Percentiles rank a stretch among this genome's conserved stretches.
phyloP scores from a whole-genome alignment of 2,113 vertebrate genomes.

The Phasianus colchicus region DNA sequence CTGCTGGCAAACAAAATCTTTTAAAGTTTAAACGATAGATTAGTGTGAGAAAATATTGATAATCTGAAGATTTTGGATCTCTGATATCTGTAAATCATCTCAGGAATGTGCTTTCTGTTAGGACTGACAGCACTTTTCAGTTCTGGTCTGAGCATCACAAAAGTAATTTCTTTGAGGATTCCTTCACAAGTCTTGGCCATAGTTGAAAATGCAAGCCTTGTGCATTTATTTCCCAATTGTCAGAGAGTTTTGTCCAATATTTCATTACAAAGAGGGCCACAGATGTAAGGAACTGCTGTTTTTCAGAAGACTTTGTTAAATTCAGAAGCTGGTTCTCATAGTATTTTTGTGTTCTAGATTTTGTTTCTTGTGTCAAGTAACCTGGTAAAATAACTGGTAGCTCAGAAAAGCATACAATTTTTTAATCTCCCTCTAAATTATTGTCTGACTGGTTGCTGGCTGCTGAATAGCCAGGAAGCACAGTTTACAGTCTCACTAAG shows the following conservation, averaged over 20 bases:
- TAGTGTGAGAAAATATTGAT: background rate
- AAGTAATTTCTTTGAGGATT: background rate
- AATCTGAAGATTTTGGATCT: background rate
- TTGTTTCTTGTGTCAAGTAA: background rate
- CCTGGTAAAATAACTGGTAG: background rate
- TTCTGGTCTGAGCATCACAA: background rate
- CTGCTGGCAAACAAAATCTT: background rate
- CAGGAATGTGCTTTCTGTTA: background rate
- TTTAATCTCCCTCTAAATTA: background rate
- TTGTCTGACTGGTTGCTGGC: background rate
- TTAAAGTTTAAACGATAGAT: background rate
- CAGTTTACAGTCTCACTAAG: background rate
- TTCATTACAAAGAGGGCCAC: background rate
- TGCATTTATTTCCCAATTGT: background rate
- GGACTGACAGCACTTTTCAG: background rate
- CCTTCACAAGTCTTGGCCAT: background rate
- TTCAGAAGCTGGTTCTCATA: background rate
- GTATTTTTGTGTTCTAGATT: background rate
- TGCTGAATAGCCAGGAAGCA: background rate
- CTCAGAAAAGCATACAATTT: background rate
- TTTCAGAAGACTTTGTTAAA: background rate
- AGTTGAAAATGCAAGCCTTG: background rate
- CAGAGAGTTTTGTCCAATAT: background rate
- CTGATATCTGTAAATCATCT: background rate
- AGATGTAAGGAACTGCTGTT: background rate